A percentile compares a stretch with the other conserved stretches of the same genome.
Evolutionary conservation across 2,797 vertebrate genomes (phyloP).

Genomic region (Geotria australis): DNA sequence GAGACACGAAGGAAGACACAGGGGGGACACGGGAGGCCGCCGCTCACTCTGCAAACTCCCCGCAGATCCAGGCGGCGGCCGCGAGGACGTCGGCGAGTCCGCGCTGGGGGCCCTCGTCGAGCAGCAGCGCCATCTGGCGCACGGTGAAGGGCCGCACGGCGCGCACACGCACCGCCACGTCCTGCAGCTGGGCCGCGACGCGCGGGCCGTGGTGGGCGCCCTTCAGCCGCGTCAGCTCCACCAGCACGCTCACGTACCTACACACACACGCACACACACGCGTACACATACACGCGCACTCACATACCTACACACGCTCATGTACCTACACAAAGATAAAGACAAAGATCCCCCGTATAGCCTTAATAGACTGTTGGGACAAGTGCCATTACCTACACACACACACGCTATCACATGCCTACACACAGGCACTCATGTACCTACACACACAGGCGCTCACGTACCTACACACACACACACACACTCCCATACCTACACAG

Average conservation of each 20-base stretch:
- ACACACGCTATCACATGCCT: too few relatives aligned
- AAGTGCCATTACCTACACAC: too few relatives aligned
- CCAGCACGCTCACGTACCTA: constrained; percentile 95
- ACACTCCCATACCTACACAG: too few relatives aligned
- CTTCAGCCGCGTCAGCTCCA: constrained; percentile 75
- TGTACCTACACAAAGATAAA: too few relatives aligned
- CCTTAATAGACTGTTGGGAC: too few relatives aligned
- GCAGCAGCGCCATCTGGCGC: constrained; percentile 68
- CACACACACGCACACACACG: rapidly evolving
- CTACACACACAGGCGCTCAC: too few relatives aligned
- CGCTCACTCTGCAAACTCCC: constrained; percentile 82
- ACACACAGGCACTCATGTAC: too few relatives aligned
- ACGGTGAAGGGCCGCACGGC: constrained; percentile 77
- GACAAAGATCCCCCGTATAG: too few relatives aligned
- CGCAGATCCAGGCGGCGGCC: constrained; percentile 85
- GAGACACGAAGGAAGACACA: not conserved
- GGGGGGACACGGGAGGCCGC: not conserved
- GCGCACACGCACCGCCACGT: constrained; percentile 78
- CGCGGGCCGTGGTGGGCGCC: constrained; percentile 83
- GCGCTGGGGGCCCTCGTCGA: constrained; percentile 68
- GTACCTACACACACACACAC: too few relatives aligned
- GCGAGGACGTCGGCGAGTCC: constrained; percentile 93
- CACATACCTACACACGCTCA: too few relatives aligned
- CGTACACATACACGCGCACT: too few relatives aligned
- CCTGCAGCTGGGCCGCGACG: constrained; percentile 89